Evolutionary conservation across 2,113 vertebrate species (phyloP).

Genomic region (Phalacrocorax brasilianus): DNA sequence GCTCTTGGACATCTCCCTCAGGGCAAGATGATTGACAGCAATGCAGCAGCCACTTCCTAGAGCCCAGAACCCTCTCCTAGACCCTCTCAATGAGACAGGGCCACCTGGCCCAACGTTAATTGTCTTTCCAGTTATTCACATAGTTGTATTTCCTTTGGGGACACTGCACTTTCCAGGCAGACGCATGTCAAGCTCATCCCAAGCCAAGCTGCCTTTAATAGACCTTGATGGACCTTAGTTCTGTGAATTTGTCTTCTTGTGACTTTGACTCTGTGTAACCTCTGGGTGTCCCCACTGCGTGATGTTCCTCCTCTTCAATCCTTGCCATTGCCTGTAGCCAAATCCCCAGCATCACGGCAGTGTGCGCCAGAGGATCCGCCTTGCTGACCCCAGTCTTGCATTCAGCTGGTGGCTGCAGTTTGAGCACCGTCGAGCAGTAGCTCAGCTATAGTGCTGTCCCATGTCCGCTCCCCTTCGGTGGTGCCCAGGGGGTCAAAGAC

Average conservation of each 20-base stretch:
- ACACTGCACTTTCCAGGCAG: not conserved
- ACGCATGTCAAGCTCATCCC: accelerated
- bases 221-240: not conserved
- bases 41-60: not conserved
- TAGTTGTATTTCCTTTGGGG: not conserved
- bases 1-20: not conserved
- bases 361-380: not conserved
- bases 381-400: not conserved
- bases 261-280: not conserved
- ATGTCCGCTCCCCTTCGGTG: not conserved
- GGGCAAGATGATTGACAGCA: not conserved
- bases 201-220: not conserved
- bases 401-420: not conserved
- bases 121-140: not conserved
- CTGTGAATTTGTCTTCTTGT: not conserved
- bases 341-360: accelerated
- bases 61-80: not conserved
- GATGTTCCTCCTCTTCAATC: not conserved
- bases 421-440: not conserved
- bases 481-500: not conserved
- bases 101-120: not conserved
- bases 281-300: not conserved
- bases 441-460: not conserved
- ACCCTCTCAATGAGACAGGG: not conserved
- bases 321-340: not conserved